Conservation (phyloP, 2,797 vertebrate species). For the Tadarida brasiliensis region DNA sequence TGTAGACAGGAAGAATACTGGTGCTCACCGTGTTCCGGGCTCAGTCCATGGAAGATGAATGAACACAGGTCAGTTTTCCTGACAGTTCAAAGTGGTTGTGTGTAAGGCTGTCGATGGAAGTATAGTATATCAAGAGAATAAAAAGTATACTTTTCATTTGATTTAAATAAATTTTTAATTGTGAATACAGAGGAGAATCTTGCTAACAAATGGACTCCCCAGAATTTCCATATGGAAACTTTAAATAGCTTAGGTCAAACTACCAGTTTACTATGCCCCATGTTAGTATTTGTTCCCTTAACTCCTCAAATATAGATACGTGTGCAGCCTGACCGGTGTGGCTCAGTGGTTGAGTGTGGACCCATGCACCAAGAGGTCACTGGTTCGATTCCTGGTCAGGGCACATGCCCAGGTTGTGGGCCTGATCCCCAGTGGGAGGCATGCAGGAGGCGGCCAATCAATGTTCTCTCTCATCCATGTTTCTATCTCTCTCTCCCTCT, state of each 20-base stretch:
- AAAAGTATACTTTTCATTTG: background rate
- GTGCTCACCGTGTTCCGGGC: no score
- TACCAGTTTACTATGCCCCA: background rate
- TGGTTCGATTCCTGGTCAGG: no score
- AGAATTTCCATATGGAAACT: background rate
- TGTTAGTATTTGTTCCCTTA: background rate
- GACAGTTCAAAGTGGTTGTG: background rate
- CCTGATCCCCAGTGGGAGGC: no score
- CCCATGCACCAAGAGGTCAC: no score
- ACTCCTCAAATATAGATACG: background rate
- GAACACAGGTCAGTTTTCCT: background rate
- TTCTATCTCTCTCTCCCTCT: no score
- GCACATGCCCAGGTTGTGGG: no score
- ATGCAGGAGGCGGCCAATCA: no score
- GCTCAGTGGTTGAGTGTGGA: no score
- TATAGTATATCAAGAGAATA: background rate
- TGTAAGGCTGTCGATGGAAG: background rate
- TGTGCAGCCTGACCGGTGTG: background rate
- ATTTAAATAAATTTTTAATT: background rate
- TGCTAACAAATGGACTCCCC: background rate
- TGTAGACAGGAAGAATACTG: fast-evolving
- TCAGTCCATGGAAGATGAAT: background rate
- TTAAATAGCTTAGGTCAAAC: background rate
- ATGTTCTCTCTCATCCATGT: no score
- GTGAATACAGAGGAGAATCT: background rate